Evolutionary conservation across 2,888 invertebrate genomes (phyloP), one percentile per base, ranked within the genome.

Genomic region (Rugalucina vietnamica): DNA sequence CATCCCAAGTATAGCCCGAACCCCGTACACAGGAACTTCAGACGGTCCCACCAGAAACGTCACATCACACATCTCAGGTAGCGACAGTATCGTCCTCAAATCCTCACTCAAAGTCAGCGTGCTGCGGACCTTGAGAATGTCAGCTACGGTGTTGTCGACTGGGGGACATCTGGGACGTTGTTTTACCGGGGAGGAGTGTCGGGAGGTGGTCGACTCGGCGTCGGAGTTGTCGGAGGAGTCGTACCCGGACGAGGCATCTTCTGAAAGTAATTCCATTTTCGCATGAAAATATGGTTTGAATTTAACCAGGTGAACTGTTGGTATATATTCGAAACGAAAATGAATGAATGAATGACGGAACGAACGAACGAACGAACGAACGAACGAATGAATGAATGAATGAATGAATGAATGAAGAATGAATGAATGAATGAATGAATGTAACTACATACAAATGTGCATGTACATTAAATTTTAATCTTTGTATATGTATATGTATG

Each of bases 31-130:
- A 37, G 82, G 84, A 32, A 82, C 37, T 32, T 76, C 60, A 54
- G 27, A 24, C 39, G 73, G 69, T 43, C 84, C 87, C 1, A 87
- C 84, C 29, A 84, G 54, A 29, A 87, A 87, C 8, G 87, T 87
- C 73, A 87, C 82, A 76, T 87, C 87, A 87, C 87, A 87, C 81
- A 87, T 81, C 29, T 87, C 87, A 0, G 87, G 87, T 82, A 87
- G 76, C 12, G 76, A 77, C 36, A 87, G 27, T 32, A 87, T 87
- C 54, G 82, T n/a, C 49, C 79, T 80, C 43, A 87, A 27, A 34
- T 79, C 71, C 24, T 87, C 84, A 49, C 82, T 78, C 12, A 87
- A 65, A n/a, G 79, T 37, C 21, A 77, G 71, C 73, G 81, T 75
- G 50, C 82, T 87, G 32, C 77, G 76, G 50, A 78, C 82, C 34